phyloP scores from a whole-genome alignment of 2,113 vertebrate species.

The Labeo catla region DNA sequence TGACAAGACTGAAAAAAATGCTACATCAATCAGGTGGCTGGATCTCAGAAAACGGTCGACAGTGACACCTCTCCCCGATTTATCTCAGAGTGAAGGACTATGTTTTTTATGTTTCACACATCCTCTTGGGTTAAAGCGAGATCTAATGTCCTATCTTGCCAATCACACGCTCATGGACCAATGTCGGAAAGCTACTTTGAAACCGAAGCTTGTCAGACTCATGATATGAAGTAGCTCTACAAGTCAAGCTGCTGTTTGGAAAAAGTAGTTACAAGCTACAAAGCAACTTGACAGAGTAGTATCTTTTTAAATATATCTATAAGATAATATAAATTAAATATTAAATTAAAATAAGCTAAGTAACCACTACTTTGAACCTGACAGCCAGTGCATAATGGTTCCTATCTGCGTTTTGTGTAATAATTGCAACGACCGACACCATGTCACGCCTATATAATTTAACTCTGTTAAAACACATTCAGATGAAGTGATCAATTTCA shows the following conservation, averaged over 20 bases:
- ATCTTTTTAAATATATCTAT: too few species aligned
- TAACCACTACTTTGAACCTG: too few species aligned
- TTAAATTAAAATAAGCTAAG: too few species aligned
- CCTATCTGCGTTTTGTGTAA: too few species aligned
- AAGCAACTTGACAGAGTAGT: neutral
- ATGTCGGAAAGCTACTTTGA: slow-evolving; percentile 57
- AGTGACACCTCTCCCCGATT: slow-evolving; percentile 37
- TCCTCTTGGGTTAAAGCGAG: slow-evolving; percentile 55
- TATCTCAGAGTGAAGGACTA: slow-evolving; percentile 51
- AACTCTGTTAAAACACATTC: too few species aligned
- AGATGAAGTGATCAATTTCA: too few species aligned
- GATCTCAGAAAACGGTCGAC: slow-evolving; percentile 33
- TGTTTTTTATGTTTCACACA: slow-evolving; percentile 54
- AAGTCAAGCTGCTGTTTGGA: neutral
- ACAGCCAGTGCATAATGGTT: too few species aligned
- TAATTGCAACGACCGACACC: too few species aligned
- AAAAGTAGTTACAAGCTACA: neutral
- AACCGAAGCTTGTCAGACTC: neutral
- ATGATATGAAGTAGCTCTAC: neutral
- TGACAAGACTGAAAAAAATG: slow-evolving; percentile 13
- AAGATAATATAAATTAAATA: too few species aligned
- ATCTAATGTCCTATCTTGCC: slow-evolving; percentile 63
- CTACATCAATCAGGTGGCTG: slow-evolving; percentile 24
- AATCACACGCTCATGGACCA: slow-evolving; percentile 58
- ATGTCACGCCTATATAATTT: too few species aligned